Base-by-base conservation (phyloP, 2,113 vertebrate species). In the Prunella himalayana region DNA sequence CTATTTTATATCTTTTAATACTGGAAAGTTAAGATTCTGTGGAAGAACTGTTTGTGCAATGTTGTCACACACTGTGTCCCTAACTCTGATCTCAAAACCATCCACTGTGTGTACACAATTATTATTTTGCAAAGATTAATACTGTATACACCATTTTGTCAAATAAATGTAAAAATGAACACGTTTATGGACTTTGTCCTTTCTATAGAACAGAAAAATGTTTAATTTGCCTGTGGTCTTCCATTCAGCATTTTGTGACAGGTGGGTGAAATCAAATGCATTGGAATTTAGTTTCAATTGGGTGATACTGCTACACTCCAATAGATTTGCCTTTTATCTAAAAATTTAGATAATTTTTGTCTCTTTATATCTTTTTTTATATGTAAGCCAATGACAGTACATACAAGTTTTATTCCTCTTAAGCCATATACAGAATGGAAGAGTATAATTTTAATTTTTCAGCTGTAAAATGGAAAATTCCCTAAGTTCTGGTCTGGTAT, bases 121-220 rank as follows among this genome's bases (percentile, higher is more conserved):
- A 49, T 51, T 70, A 18, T 37, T 88, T 44, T 92, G 53, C 25
- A 28, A 45, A 72, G 68, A 61, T 91, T 75, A 89, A 84, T 33
- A 9, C 39, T 86, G 2, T 24, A 16, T 49, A 70, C 47, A 59
- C 35, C 1, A 2, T 47, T 94, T 83, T 2, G 4, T 77, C 85
- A 71, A 96, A 90, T 94, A 97, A 93, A 94, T 68, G 64, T 47
- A 15, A 75, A 93, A 96, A 88, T 75, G 14, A 86, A 53, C 22
- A 10, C 23, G 9, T 42, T 86, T 83, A 66, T 75, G 71, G 44
- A 51, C 37, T 83, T 63, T 37, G 9, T 76, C 24, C 39, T 82
- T 88, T 88, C 56, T 68, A 0, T 69, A 51, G 73, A 70, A 37
- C 7, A 56, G 22, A 82, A 68, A 16, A 60, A 49, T 25, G 14